Conservation (phyloP, 1,140 invertebrate genomes). For the Aphelinus certus region DNA sequence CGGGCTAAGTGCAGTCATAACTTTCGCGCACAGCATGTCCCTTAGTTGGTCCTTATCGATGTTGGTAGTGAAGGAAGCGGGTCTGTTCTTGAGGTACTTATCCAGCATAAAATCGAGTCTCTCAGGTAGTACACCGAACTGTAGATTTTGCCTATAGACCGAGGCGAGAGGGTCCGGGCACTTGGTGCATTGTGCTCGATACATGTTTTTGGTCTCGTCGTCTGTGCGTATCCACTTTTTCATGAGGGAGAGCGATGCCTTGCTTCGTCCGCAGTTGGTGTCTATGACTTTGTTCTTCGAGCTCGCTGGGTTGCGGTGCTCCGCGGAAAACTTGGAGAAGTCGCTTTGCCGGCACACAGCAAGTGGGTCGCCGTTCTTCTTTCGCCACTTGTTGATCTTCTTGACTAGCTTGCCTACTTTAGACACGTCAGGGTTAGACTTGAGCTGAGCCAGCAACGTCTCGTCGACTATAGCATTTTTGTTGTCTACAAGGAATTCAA, state of each 20-base stretch:
- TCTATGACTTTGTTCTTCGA: slow-evolving; percentile 48
- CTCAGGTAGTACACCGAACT: slow-evolving; percentile 87
- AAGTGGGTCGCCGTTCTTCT: slow-evolving; percentile 65
- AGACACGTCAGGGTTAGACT: slow-evolving; percentile 63
- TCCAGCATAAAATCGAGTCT: slow-evolving; percentile 76
- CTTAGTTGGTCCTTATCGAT: slow-evolving; percentile 68
- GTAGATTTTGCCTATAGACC: slow-evolving; percentile 74
- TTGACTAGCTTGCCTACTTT: slow-evolving; percentile 66
- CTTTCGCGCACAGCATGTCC: slow-evolving; percentile 81
- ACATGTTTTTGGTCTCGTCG: slow-evolving; percentile 68
- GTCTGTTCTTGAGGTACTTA: slow-evolving; percentile 68
- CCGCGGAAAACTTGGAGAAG: slow-evolving; percentile 54
- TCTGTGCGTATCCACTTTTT: slow-evolving; percentile 72
- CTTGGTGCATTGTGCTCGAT: slow-evolving; percentile 53
- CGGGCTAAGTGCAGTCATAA: slow-evolving; percentile 78
- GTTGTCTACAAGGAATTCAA: slow-evolving; percentile 87
- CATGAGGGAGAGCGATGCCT: slow-evolving; percentile 67
- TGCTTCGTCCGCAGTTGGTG: slow-evolving; percentile 52
- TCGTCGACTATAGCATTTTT: slow-evolving; percentile 72
- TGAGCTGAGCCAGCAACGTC: slow-evolving; percentile 68
- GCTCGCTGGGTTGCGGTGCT: slow-evolving; percentile 52
- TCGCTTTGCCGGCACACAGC: slow-evolving; percentile 56
- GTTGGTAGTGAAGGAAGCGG: slow-evolving; percentile 46
- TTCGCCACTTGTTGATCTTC: slow-evolving; percentile 71
- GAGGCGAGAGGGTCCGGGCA: slow-evolving; percentile 82